These are phyloP conservation scores for Suricata suricatta DNA, from an alignment of 2,113 vertebrate species.

Conservation along the genomic window DNA sequence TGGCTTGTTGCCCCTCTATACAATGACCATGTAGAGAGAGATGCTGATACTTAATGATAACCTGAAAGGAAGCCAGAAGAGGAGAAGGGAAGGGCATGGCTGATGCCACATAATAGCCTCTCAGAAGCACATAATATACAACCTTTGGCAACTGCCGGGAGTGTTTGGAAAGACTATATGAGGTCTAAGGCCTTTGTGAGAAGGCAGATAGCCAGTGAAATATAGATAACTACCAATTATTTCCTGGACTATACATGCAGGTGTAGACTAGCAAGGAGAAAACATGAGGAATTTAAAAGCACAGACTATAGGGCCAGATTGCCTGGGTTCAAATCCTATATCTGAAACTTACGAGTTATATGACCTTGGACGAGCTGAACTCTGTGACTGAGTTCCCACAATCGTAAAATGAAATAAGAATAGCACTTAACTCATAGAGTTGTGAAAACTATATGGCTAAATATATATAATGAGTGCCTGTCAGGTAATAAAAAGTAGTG, in stretches of 20 bases:
- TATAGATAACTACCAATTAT: not conserved
- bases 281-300: not conserved
- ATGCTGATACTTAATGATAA: not conserved
- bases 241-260: not conserved
- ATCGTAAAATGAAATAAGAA: not conserved
- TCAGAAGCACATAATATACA: not conserved
- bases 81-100: not conserved
- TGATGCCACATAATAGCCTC: not conserved
- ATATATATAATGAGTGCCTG: not conserved
- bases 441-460: not conserved
- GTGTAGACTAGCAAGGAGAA: not conserved
- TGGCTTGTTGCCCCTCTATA: not conserved
- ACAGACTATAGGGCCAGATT: not conserved
- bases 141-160: not conserved
- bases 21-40: not conserved
- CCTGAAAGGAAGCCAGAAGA: not conserved
- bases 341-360: not conserved
- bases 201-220: not conserved
- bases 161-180: not conserved
- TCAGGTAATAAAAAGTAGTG: not conserved
- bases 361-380: not conserved
- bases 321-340: not conserved
- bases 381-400: not conserved
- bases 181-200: not conserved
- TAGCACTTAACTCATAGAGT: not conserved